Evolutionary conservation across 2,888 invertebrate genomes (phyloP).

Genomic region (Lamellibrachia satsuma): DNA sequence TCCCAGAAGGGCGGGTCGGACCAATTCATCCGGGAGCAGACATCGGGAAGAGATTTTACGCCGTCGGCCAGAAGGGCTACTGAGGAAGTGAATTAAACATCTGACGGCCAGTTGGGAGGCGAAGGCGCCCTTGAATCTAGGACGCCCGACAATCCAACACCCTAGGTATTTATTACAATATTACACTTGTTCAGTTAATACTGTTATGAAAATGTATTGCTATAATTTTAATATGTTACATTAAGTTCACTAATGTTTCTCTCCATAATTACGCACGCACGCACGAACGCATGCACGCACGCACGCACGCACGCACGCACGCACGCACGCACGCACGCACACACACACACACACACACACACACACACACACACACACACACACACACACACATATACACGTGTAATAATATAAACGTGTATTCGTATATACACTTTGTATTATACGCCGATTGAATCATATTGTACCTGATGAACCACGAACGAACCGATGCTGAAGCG

Average conservation of each 20-base stretch:
- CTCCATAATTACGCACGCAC: neutral
- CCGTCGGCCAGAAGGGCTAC: neutral
- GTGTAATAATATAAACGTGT: neutral
- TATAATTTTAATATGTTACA: too few species aligned
- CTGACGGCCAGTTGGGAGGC: neutral
- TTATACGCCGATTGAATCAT: neutral
- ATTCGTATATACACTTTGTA: neutral
- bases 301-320: neutral
- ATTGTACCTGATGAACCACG: neutral
- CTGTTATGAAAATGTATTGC: too few species aligned
- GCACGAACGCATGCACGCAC: neutral
- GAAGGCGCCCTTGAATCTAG: neutral
- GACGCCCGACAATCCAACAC: neutral
- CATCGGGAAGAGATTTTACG: conserved; percentile 1
- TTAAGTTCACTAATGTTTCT: too few species aligned
- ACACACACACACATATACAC: conserved; percentile 27
- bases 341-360: neutral
- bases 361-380: neutral
- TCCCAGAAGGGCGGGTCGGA: neutral
- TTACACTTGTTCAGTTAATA: too few species aligned
- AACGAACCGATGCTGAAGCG: neutral
- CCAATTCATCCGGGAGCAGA: conserved; percentile 9
- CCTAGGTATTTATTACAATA: neutral
- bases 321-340: neutral
- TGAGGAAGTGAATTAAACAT: neutral